phyloP scores from a whole-genome alignment of 2,797 vertebrate species.

The Myotis myotis region DNA sequence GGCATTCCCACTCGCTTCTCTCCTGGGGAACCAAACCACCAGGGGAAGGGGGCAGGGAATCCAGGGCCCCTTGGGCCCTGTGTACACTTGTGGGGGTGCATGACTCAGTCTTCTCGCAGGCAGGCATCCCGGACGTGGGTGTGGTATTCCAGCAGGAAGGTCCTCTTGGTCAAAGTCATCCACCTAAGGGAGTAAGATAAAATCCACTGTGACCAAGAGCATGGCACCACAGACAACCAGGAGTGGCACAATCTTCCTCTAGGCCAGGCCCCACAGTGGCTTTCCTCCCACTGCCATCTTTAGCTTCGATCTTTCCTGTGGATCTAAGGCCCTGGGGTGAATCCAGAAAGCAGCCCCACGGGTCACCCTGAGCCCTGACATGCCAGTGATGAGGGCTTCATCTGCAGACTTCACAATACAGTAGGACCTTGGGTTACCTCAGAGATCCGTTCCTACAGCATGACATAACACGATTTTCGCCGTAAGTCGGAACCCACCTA shows the following conservation, averaged over 20 bases:
- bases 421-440: too few species aligned
- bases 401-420: slow-evolving; percentile 52
- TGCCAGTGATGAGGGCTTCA: slow-evolving; percentile 60
- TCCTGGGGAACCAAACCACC: background rate
- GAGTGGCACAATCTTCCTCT: background rate
- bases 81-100: slow-evolving; percentile 53
- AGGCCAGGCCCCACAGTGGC: background rate
- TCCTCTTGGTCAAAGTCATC: slow-evolving; percentile 73
- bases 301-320: background rate
- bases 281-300: background rate
- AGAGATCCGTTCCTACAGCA: too few species aligned
- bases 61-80: background rate
- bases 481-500: too few species aligned
- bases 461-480: too few species aligned
- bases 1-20: background rate
- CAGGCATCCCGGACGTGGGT: slow-evolving; percentile 52
- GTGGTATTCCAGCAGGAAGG: slow-evolving; percentile 69
- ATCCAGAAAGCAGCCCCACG: background rate
- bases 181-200: slow-evolving; percentile 40
- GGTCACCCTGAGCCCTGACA: slow-evolving; percentile 66
- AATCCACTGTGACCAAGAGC: background rate
- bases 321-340: background rate
- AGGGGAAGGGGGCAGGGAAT: background rate
- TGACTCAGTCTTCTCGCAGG: slow-evolving; percentile 32
- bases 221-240: background rate